Conservation (phyloP, 2,797 vertebrate species). For the Perodicticus potto region DNA sequence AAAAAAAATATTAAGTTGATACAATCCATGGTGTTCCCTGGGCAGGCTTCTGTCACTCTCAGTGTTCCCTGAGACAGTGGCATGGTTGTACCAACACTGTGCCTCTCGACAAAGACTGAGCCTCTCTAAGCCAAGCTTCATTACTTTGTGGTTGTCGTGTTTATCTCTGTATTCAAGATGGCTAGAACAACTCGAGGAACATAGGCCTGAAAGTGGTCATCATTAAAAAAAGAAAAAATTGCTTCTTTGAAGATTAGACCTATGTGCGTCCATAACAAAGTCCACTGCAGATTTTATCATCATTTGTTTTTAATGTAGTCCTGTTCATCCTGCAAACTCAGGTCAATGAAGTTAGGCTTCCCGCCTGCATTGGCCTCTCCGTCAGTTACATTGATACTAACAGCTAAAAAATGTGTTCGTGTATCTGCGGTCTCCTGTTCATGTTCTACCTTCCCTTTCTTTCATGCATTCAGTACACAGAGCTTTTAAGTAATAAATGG, state of each 20-base stretch:
- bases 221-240: neutral
- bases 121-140: neutral
- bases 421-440: neutral
- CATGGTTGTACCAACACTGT: rapidly evolving
- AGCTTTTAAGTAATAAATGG: neutral
- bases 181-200: neutral
- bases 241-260: neutral
- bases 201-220: neutral
- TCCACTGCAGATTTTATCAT: neutral
- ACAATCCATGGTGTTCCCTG: neutral
- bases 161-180: neutral
- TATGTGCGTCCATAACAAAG: neutral
- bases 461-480: neutral
- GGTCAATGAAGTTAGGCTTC: neutral
- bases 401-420: neutral
- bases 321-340: neutral
- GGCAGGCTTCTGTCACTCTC: neutral
- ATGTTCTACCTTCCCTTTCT: neutral
- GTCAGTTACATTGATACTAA: neutral
- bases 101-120: neutral
- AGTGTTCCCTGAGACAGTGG: neutral
- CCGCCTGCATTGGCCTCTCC: neutral
- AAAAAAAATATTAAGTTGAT: neutral
- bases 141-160: neutral
- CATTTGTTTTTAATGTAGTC: neutral